Percentiles rank a stretch among this genome's conserved stretches.
Evolutionary conservation across 2,888 invertebrate genomes (phyloP).

Genomic region (Bursaphelenchus okinawaensis): DNA sequence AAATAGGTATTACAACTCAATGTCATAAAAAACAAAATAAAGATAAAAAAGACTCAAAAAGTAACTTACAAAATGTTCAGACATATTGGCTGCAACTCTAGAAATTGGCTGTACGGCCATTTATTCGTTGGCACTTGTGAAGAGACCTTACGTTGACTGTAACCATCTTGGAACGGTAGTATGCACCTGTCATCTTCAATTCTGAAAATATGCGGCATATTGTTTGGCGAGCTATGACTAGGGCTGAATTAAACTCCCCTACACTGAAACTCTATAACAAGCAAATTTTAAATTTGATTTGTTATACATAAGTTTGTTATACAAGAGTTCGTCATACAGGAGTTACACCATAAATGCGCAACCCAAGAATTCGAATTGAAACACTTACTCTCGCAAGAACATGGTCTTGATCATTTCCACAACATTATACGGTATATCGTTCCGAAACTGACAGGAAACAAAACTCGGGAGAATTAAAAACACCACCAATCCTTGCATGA

Average conservation of each 20-base stretch:
- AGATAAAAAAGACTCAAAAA: too few relatives aligned
- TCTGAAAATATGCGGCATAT: background rate
- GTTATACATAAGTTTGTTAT: too few relatives aligned
- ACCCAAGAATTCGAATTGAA: too few relatives aligned
- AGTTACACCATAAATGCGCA: too few relatives aligned
- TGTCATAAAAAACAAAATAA: too few relatives aligned
- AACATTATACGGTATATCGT: background rate
- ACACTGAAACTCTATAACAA: too few relatives aligned
- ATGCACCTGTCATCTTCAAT: background rate
- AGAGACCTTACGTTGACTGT: background rate
- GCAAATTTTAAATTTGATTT: too few relatives aligned
- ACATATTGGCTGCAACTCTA: background rate
- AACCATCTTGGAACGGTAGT: background rate
- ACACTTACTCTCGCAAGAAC: background rate
- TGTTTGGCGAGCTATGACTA: too few relatives aligned
- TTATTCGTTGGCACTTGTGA: background rate
- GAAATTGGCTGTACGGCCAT: background rate
- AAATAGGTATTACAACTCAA: too few relatives aligned
- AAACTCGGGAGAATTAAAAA: background rate
- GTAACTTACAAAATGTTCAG: background rate
- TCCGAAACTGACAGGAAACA: background rate
- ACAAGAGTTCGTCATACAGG: too few relatives aligned
- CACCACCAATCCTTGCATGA: too few relatives aligned
- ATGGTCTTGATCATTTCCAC: background rate
- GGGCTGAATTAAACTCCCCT: too few relatives aligned